phyloP scores from a whole-genome alignment of 2,113 vertebrate genomes.

The Machaerirhynchus nigripectus region DNA sequence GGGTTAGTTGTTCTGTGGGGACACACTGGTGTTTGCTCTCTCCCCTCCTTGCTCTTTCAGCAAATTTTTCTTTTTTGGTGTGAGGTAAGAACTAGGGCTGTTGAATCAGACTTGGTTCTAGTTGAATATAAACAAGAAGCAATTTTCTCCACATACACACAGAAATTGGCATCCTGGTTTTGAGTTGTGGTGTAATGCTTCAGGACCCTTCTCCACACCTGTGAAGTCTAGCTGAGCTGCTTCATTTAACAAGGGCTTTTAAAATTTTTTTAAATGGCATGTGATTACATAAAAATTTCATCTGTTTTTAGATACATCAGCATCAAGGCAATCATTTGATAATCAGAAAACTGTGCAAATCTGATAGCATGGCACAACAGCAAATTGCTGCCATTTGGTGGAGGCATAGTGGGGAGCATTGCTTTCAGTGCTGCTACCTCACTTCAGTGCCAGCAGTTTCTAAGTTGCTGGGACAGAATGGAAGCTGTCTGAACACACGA shows the following conservation, averaged over 20 bases:
- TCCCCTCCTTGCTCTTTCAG: neutral
- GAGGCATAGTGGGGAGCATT: rapidly evolving
- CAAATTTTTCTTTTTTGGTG: neutral
- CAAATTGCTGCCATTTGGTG: neutral
- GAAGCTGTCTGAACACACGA: neutral
- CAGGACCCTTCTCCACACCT: neutral
- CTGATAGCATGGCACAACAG: neutral
- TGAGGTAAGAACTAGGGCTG: neutral
- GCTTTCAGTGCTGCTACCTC: neutral
- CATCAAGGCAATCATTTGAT: neutral
- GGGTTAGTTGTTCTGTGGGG: neutral
- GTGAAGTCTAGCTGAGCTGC: neutral
- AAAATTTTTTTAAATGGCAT: neutral
- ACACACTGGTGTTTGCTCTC: neutral
- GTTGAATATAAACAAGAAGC: neutral
- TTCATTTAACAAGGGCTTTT: neutral
- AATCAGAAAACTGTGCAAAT: neutral
- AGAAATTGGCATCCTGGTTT: neutral
- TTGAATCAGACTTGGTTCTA: neutral
- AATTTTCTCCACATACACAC: neutral
- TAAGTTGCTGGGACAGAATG: neutral
- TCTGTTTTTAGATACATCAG: neutral
- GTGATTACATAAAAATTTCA: neutral
- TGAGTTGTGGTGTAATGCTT: neutral
- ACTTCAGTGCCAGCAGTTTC: neutral